Evolutionary conservation across 2,797 vertebrate genomes (phyloP).

Genomic region (Podarcis lilfordi): DNA sequence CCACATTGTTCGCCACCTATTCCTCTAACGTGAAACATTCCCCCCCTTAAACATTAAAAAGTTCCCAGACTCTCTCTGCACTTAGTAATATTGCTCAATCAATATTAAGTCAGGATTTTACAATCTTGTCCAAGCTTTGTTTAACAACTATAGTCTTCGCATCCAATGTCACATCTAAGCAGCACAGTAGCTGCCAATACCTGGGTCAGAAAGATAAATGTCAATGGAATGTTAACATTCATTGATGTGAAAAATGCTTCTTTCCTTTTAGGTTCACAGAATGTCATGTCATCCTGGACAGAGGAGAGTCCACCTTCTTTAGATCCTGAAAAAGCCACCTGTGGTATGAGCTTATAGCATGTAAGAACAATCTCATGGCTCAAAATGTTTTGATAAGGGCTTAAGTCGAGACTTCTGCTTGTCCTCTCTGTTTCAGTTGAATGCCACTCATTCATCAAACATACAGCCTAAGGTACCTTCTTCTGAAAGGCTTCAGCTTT

Average conservation of each 20-base stretch:
- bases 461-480: not conserved
- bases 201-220: constrained; percentile 67
- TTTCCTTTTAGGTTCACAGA: constrained; percentile 14
- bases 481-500: not conserved
- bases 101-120: constrained; percentile 81
- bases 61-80: constrained; percentile 17
- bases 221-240: constrained; percentile 73
- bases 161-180: constrained; percentile 78
- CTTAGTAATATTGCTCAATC: constrained; percentile 67
- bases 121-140: constrained; percentile 64
- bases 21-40: constrained; percentile 70
- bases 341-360: not conserved
- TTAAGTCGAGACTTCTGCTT: not conserved
- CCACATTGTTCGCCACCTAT: constrained; percentile 25
- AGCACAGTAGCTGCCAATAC: constrained; percentile 61
- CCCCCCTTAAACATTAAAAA: constrained; percentile 72
- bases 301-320: constrained; percentile 5
- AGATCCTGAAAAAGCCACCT: not conserved
- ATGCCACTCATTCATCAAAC: not conserved
- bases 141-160: constrained; percentile 65
- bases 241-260: constrained; percentile 59
- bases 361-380: not conserved
- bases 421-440: not conserved
- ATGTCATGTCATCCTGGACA: constrained; percentile 34
- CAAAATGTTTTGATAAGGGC: not conserved